Evolutionary conservation across 1,140 invertebrate genomes (phyloP), one percentile per base, ranked within the genome.

Genomic region (Odontomachus brunneus): DNA sequence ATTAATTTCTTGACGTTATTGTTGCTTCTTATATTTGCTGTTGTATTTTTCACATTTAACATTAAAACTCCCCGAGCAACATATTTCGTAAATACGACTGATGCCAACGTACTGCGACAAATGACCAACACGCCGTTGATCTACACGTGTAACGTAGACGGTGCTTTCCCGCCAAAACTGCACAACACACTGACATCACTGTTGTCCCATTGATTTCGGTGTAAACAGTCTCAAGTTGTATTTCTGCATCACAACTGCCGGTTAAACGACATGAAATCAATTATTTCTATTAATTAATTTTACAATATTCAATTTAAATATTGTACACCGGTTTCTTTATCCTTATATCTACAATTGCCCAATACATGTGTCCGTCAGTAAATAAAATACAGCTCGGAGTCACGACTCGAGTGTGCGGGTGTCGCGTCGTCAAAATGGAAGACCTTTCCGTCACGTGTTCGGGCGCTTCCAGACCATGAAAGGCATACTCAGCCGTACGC

Each of bases 81-180:
- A 1, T 49, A 7, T 14, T 5, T 63, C 0, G n/a, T 22, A 11
- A 3, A 14, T 12, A 44, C 14, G 7, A 17, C 29, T 2, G 60
- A 49, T 9, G 48, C 17, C n/a, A 33, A 69, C 51, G 3, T 14
- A 57, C 65, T 57, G 22, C 33, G 4, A 44, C 2, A 12, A 14
- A 14, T 14, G 2, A 57, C 29, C 24, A 19, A 22, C 49, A 53
- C 53, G 33, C 15, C 29, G 22, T n/a, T n/a, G n/a, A n/a, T 3
- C 9, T 44, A 44, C 38, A 11, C 9, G 9, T 7, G 38, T 7
- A 5, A 11, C 38, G 9, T 7, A 44, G 0, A 33, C n/a, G 11
- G 33, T 17, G 17, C 17, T 48, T 80, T 80, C 75, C 75, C 65
- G 75, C 75, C 65, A 17, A 80, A 78, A 71, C 5, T 26, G 15